Evolutionary conservation across 2,113 vertebrate genomes (phyloP), one percentile per base, ranked within the genome.

Genomic region (Tonatia bakeri): DNA sequence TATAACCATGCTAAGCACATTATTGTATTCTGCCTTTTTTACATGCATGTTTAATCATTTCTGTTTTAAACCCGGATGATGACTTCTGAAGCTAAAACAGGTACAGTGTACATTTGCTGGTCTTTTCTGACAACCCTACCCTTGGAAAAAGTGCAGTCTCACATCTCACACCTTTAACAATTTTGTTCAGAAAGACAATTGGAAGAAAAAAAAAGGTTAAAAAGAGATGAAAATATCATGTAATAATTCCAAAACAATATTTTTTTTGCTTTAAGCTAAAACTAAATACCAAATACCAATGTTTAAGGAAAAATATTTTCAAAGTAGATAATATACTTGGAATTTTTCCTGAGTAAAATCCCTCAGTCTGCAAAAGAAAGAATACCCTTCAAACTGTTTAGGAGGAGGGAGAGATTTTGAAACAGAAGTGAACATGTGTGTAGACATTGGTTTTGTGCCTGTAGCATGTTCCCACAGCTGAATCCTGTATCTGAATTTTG

Each of bases 381-480:
- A 10, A 79, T 10, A 43, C 1, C 14, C 4, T 31, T n/a, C 3
- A 43, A 65, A 84, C 20, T 65, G 0, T 38, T 88, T 38, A 75
- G 19, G 6, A 61, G 9, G 52, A 52, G 7, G 73, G 3, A 73
- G 16, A 61, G 22, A 56, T 40, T 69, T 86, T 90, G 7, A 69
- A 84, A 79, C 4, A 5, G 3, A 40, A 82, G 7, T 50, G 10
- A 70, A 15, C 2, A 65, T 17, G 22, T 26, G 11, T 0, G 2
- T 26, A 70, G 26, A 36, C 7, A 40, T 56, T 38, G 40, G 4
- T 36, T 86, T 70, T 69, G n/a, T 86, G 3, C 65, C 31, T 67
- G 1, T 31, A 6, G 11, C 2, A 17, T 20, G 7, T 13, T 0
- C 5, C 26, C 24, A 72, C 6, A 47, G 12, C 16, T 69, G 8